Base-by-base conservation (phyloP, 2,113 vertebrate species). In the Dipodomys stephensi region DNA sequence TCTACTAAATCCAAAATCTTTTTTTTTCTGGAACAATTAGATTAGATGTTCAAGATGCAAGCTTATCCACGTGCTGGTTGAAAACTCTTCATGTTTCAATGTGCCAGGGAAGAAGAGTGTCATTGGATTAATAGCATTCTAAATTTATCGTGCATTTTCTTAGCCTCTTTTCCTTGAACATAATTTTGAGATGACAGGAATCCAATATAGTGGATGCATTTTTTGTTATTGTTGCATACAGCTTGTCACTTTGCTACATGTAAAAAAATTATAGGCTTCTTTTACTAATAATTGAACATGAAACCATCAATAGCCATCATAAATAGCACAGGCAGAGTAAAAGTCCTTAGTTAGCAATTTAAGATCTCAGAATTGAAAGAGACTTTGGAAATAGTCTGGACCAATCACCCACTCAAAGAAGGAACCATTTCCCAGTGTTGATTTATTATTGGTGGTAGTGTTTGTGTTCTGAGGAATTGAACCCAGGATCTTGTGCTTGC, bases 101-200 rank as follows among this genome's bases (percentile, higher is more conserved):
- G 74, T 76, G 71, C 92, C 62, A 65, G 68, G 77, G 23, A 65
- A 76, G 27, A 85, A 35, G 72, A 32, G 60, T 28, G 73, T 67
- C 72, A 92, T 91, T 1, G 0, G 69, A 94, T 90, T 92, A 83
- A 95, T 44, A 79, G 78, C 53, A 39, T 76, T 93, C 65, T 93
- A 93, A 95, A 92, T 94, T 91, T 84, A 73, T 93, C 32, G 1
- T 28, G 25, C 28, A 46, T 92, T 92, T 93, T 87, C 88, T 92
- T 76, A 8, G 49, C 39, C 46, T 79, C 60, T 76, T 92, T 92
- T 84, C 74, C 83, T 57, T 87, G 65, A 95, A 67, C 13, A 10
- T 89, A 79, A 93, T 95, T 96, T 94, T 83, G 35, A 92, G 93
- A 74, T 93, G 92, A 90, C 28, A 83, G 88, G 64, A 92, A 93